Conservation (phyloP, 2,113 vertebrate species). For the Grus americana region DNA sequence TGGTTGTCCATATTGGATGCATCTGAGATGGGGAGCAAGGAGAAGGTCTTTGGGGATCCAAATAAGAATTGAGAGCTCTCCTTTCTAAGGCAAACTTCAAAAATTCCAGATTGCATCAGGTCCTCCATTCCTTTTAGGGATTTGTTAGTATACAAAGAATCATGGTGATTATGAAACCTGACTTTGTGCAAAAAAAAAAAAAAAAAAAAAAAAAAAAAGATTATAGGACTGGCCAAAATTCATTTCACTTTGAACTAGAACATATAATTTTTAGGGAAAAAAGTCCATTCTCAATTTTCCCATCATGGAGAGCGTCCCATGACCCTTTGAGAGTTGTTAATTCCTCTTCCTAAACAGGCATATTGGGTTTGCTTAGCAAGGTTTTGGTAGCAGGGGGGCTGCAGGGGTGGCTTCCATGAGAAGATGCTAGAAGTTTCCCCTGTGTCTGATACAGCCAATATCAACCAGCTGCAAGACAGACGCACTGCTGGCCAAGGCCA, state of each 20-base stretch:
- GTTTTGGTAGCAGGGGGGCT: fast-evolving
- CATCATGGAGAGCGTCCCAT: not conserved
- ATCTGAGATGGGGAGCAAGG: not conserved
- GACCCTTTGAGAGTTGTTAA: not conserved
- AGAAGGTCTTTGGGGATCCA: not conserved
- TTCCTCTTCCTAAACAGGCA: not conserved
- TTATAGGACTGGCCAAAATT: not conserved
- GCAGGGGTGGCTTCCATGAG: not conserved
- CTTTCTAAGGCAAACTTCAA: not conserved
- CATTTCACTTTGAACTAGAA: not conserved
- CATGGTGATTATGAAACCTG: not conserved
- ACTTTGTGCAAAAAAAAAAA: not conserved
- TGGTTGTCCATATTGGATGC: not conserved
- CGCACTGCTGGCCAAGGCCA: fast-evolving
- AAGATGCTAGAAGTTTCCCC: not conserved
- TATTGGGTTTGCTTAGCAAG: not conserved
- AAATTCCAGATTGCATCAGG: not conserved
- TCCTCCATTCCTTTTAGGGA: not conserved
- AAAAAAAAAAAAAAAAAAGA: not conserved
- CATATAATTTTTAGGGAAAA: not conserved
- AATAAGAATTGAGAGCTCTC: not conserved
- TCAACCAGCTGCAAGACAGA: fast-evolving
- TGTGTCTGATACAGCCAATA: fast-evolving
- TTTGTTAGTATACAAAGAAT: not conserved
- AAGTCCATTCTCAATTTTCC: not conserved